Evolutionary conservation across 2,888 invertebrate genomes (phyloP).

Genomic region (Carcina quercana): DNA sequence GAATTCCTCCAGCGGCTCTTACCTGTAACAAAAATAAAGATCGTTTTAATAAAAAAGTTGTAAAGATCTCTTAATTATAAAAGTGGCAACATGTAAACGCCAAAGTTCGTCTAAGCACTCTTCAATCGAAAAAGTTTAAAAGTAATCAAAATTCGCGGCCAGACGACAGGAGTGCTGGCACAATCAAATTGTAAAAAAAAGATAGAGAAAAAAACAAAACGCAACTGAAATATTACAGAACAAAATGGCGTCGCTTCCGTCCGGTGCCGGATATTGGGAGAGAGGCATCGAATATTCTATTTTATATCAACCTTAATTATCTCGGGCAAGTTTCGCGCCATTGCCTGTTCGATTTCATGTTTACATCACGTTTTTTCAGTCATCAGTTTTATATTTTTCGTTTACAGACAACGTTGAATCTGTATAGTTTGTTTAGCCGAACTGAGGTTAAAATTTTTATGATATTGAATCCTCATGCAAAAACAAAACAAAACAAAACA

Average conservation of each 20-base stretch:
- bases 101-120: background rate
- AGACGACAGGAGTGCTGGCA: slow-evolving; percentile 4
- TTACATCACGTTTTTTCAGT: slow-evolving; percentile 9
- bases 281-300: slow-evolving; percentile 55
- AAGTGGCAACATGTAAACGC: no score
- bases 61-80: no score
- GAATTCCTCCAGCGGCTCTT: no score
- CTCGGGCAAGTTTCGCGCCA: slow-evolving; percentile 45
- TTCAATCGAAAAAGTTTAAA: slow-evolving; percentile 5
- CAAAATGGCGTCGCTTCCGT: slow-evolving; percentile 44
- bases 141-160: slow-evolving; percentile 12
- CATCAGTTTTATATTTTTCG: background rate
- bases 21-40: no score
- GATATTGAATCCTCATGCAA: no score
- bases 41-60: no score
- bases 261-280: slow-evolving; percentile 51
- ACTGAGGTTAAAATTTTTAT: no score
- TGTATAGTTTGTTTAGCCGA: no score
- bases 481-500: no score
- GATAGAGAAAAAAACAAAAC: slow-evolving; percentile 20
- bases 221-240: slow-evolving; percentile 31
- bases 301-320: slow-evolving; percentile 67
- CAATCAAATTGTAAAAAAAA: slow-evolving; percentile 18
- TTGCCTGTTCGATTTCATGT: slow-evolving; percentile 28
- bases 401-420: no score